Percentiles rank a stretch among this genome's conserved stretches.
phyloP scores from a whole-genome alignment of 2,113 vertebrate species.

The Thalassarche chlororhynchos region DNA sequence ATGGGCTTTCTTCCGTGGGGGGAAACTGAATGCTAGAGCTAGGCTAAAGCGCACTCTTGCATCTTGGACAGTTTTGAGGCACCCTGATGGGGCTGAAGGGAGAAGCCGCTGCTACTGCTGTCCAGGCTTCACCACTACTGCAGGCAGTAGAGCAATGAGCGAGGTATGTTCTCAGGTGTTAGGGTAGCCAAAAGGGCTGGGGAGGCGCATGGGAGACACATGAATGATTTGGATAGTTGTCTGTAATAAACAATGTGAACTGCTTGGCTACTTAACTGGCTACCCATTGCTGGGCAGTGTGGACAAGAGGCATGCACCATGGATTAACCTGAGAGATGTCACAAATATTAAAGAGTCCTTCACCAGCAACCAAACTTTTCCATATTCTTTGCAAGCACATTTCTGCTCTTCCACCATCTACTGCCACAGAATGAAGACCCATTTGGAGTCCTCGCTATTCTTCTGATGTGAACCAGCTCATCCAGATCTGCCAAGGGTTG shows the following conservation, averaged over 20 bases:
- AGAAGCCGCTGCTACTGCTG: not conserved
- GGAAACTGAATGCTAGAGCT: not conserved
- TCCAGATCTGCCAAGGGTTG: not conserved
- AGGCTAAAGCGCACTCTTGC: not conserved
- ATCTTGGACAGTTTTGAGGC: not conserved
- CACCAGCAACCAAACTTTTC: not conserved
- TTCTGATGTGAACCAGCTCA: not conserved
- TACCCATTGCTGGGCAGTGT: not conserved
- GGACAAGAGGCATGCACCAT: not conserved
- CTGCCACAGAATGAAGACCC: not conserved
- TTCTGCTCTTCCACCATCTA: not conserved
- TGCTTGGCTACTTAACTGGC: not conserved
- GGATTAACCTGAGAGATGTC: not conserved
- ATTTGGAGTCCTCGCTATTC: not conserved
- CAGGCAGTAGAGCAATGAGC: not conserved
- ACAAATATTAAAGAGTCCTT: not conserved
- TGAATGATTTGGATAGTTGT: not conserved
- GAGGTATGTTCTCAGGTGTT: not conserved
- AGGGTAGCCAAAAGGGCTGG: not conserved
- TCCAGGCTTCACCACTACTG: not conserved
- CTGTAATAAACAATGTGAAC: not conserved
- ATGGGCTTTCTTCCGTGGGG: not conserved
- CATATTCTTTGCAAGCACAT: not conserved
- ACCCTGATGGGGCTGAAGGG: not conserved
- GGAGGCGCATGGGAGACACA: rapidly evolving